Evolutionary conservation across 2,113 vertebrate species (phyloP).

Genomic region (Odocoileus virginianus): DNA sequence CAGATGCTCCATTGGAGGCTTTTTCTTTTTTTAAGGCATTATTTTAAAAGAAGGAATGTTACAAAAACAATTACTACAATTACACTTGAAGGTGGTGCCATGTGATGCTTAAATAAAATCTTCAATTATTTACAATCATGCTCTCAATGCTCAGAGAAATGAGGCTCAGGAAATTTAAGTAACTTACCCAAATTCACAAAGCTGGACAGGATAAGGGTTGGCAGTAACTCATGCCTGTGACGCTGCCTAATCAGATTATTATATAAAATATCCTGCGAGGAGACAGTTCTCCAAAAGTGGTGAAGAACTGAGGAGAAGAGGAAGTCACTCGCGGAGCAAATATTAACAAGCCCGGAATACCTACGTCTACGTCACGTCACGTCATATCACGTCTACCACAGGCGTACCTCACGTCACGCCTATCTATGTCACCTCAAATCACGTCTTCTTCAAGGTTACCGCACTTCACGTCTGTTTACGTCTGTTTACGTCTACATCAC

Average conservation of each 20-base stretch:
- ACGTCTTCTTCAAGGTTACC: not conserved
- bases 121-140: not conserved
- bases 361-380: rapidly evolving
- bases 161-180: not conserved
- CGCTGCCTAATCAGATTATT: not conserved
- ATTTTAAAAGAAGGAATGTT: not conserved
- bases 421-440: too few species aligned
- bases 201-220: not conserved
- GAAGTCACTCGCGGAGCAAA: rapidly evolving
- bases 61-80: not conserved
- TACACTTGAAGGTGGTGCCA: not conserved
- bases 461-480: not conserved
- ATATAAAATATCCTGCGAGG: rapidly evolving
- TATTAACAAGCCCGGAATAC: not conserved
- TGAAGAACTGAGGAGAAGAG: not conserved
- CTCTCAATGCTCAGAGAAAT: not conserved
- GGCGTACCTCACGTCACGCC: too few species aligned
- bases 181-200: not conserved
- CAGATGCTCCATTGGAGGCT: too few species aligned
- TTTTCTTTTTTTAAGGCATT: not conserved
- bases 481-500: not conserved
- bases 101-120: not conserved
- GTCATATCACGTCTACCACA: not conserved
- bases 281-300: not conserved
- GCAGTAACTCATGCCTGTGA: not conserved